Evolutionary conservation across 2,797 vertebrate genomes (phyloP).

Genomic region (Enteromius argenteus): DNA sequence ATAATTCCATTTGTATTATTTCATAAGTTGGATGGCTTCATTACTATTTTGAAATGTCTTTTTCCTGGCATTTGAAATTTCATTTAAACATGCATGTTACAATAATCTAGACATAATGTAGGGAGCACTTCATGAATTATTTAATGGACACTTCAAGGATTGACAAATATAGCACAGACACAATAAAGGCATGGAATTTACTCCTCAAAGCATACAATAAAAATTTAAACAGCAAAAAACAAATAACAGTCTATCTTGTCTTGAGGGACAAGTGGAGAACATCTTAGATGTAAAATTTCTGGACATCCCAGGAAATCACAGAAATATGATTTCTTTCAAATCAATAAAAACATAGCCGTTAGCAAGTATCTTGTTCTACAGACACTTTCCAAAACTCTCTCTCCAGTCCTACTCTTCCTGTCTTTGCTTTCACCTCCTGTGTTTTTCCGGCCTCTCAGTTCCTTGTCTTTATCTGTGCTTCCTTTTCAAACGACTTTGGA

Average conservation of each 20-base stretch:
- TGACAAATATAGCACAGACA: neutral
- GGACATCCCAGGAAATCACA: conserved; percentile 33
- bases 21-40: neutral
- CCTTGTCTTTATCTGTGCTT: conserved; percentile 55
- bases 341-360: conserved; percentile 42
- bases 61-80: neutral
- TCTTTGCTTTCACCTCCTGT: conserved; percentile 49
- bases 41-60: neutral
- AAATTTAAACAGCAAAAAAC: neutral
- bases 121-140: neutral
- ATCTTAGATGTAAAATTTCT: neutral
- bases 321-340: conserved; percentile 41
- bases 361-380: conserved; percentile 7
- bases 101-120: neutral
- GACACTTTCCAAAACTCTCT: conserved; percentile 15
- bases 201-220: neutral
- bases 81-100: neutral
- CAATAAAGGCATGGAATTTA: neutral
- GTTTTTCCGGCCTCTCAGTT: conserved; percentile 66
- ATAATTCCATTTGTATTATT: neutral
- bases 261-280: neutral
- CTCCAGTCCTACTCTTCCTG: conserved; percentile 51
- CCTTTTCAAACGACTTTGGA: conserved; percentile 41
- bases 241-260: neutral
- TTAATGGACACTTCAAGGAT: neutral